These are phyloP conservation scores for Charaxes varanes DNA, from an alignment of 1,140 invertebrate species.

Conservation along the genomic window DNA sequence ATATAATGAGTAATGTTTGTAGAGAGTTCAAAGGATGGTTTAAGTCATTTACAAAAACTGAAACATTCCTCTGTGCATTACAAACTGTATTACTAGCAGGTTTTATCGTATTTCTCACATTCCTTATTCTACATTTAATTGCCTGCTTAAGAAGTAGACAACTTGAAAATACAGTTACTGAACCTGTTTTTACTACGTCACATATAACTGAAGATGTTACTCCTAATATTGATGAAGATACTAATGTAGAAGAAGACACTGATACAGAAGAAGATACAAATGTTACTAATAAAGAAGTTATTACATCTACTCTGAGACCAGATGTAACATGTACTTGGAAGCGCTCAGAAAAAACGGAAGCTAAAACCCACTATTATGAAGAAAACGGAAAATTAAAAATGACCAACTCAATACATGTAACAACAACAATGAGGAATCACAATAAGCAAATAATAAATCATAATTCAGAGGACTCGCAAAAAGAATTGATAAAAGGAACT, in stretches of 20 bases:
- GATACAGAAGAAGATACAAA: neutral
- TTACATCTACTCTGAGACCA: too few relatives aligned
- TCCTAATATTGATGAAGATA: neutral
- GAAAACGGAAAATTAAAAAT: constrained; percentile 1
- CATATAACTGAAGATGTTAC: neutral
- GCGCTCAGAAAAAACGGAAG: constrained; percentile 35
- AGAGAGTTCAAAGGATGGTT: constrained; percentile 51
- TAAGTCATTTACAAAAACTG: constrained; percentile 47
- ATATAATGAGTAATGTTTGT: constrained; percentile 42
- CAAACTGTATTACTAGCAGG: constrained; percentile 36
- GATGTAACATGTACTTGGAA: constrained; percentile 50
- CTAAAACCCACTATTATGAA: constrained; percentile 31
- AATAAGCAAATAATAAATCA: too few relatives aligned
- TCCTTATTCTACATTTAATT: constrained; percentile 47
- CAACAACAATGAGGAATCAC: too few relatives aligned
- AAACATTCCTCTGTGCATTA: constrained; percentile 30
- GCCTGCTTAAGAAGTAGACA: constrained; percentile 9
- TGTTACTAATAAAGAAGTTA: constrained; percentile 19
- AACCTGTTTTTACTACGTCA: too few relatives aligned
- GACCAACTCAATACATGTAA: neutral
- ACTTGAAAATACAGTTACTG: too few relatives aligned
- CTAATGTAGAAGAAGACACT: neutral
- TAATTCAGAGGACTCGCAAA: too few relatives aligned
- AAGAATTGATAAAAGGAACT: neutral
- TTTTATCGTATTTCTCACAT: constrained; percentile 39